Conservation (phyloP, 2,797 vertebrate species). For the Rhinoraja longicauda region DNA sequence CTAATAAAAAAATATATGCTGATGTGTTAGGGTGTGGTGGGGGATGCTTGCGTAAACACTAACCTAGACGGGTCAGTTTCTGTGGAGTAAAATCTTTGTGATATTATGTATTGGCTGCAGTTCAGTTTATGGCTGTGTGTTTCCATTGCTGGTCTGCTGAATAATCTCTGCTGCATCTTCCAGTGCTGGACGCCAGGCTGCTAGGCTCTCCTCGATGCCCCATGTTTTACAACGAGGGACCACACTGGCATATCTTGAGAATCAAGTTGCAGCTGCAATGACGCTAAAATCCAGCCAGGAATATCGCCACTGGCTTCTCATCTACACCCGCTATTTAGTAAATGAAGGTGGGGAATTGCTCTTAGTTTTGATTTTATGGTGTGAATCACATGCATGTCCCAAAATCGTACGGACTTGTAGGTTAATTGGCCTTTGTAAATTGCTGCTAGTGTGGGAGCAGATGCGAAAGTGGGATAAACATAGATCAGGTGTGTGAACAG, state of each 20-base stretch:
- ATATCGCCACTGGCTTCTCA: slow-evolving; percentile 92
- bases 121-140: not conserved
- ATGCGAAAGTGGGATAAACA: too few relatives aligned
- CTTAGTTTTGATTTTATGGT: not conserved
- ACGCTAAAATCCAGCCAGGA: slow-evolving; percentile 80
- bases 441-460: too few relatives aligned
- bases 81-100: not conserved
- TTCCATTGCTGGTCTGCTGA: not conserved
- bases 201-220: slow-evolving; percentile 83
- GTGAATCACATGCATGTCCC: not conserved
- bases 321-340: slow-evolving; percentile 91
- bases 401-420: too few relatives aligned
- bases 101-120: not conserved
- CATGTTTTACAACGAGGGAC: slow-evolving; percentile 89
- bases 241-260: slow-evolving; percentile 89
- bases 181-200: slow-evolving; percentile 88
- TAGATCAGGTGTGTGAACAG: too few relatives aligned
- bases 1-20: not conserved
- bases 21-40: not conserved
- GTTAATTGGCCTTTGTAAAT: too few relatives aligned
- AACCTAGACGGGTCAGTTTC: not conserved
- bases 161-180: slow-evolving; percentile 11
- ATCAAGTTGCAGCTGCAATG: slow-evolving; percentile 81
- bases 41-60: not conserved
- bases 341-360: slow-evolving; percentile 74